These are phyloP conservation scores for Cephus spinipes DNA, from an alignment of 2,888 invertebrate species.

Conservation along the genomic window DNA sequence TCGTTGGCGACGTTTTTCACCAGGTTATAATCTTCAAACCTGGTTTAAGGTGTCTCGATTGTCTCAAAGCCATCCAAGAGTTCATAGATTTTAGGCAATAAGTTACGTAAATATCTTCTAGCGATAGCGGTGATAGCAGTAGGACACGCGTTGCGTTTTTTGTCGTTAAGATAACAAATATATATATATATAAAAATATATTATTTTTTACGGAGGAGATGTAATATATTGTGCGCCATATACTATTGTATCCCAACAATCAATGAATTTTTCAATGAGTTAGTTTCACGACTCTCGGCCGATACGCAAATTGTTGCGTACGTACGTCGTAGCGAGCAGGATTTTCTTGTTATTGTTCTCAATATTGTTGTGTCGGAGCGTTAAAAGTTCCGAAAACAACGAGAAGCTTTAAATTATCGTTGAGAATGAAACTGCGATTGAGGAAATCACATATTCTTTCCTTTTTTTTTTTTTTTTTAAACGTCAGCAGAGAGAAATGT, in stretches of 20 bases:
- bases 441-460: neutral
- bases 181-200: neutral
- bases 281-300: neutral
- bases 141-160: neutral
- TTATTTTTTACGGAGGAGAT: neutral
- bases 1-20: neutral
- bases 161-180: neutral
- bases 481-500: neutral
- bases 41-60: neutral
- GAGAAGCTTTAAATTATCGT: conserved; percentile 11
- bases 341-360: neutral
- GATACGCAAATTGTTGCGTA: neutral
- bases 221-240: neutral
- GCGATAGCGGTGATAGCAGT: neutral
- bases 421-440: neutral
- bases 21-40: neutral
- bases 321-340: neutral
- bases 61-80: neutral
- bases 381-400: conserved; percentile 11
- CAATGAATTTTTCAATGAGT: neutral
- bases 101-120: neutral
- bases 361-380: neutral
- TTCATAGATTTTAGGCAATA: neutral
- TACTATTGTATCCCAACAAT: neutral
- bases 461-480: conserved; percentile 5